Evolutionary conservation across 2,797 vertebrate species (phyloP).

Genomic region (Paguma larvata): DNA sequence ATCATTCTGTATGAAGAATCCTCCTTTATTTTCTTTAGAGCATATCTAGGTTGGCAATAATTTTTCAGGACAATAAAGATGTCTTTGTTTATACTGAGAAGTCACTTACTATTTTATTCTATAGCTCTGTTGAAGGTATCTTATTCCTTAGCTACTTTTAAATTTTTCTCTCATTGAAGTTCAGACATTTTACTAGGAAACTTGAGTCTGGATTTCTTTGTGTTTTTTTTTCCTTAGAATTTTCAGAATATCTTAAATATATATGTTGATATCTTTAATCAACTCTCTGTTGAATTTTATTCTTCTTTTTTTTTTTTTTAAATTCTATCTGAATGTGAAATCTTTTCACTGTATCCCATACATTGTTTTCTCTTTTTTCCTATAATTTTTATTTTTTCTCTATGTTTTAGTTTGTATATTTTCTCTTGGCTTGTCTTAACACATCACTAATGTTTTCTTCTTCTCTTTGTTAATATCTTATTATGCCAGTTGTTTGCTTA

Average conservation of each 20-base stretch:
- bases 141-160: background rate
- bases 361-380: background rate
- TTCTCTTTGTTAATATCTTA: conserved; percentile 18
- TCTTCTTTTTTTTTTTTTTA: conserved; percentile 13
- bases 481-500: background rate
- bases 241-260: background rate
- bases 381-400: background rate
- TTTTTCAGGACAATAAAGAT: conserved; percentile 20
- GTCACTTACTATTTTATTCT: background rate
- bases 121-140: background rate
- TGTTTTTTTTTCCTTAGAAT: background rate
- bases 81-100: conserved; percentile 36
- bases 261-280: background rate
- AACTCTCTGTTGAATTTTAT: background rate
- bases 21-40: background rate
- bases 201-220: background rate
- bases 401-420: conserved; percentile 15
- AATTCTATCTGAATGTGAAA: background rate
- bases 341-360: background rate
- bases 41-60: background rate
- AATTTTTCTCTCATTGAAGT: background rate
- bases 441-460: background rate
- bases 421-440: background rate
- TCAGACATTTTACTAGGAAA: background rate
- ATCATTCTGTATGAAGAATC: background rate